phyloP scores from a whole-genome alignment of 2,797 vertebrate genomes.

The Scarus forsteni region DNA sequence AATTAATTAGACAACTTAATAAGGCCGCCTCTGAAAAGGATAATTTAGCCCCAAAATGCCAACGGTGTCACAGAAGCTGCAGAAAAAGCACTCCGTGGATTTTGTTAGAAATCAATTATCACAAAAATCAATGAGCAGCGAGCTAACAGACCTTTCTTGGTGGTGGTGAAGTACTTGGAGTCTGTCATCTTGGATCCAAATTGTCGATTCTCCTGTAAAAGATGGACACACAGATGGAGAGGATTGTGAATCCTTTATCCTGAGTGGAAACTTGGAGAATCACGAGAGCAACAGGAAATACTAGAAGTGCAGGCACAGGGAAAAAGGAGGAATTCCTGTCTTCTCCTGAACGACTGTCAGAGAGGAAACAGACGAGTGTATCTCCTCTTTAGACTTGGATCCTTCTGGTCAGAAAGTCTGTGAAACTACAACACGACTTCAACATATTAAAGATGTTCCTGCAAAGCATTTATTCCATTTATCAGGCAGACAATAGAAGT shows the following conservation, averaged over 20 bases:
- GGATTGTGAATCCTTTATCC: constrained; percentile 23
- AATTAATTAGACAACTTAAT: background rate
- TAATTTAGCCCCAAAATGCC: background rate
- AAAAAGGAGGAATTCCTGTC: constrained; percentile 77
- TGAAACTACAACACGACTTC: background rate
- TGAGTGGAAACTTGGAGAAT: constrained; percentile 43
- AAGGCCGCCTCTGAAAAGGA: background rate
- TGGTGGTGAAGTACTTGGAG: constrained; percentile 99
- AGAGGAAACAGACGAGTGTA: constrained; percentile 60
- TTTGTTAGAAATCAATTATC: background rate
- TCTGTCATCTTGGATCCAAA: constrained; percentile 95
- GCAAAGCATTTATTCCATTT: too few species aligned
- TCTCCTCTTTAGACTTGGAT: constrained; percentile 32
- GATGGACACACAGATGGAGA: constrained; percentile 15
- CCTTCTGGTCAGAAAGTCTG: constrained; percentile 51
- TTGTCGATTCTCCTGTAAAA: constrained; percentile 85
- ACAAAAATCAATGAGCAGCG: constrained; percentile 3
- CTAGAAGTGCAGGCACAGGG: constrained; percentile 72
- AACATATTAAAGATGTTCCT: too few species aligned
- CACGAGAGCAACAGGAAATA: constrained; percentile 69
- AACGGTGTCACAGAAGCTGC: background rate
- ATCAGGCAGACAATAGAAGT: too few species aligned
- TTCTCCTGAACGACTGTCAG: constrained; percentile 44
- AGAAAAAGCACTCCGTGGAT: background rate
- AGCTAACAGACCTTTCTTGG: constrained; percentile 93